These are phyloP conservation scores for Lepus europaeus DNA, from an alignment of 2,113 vertebrate species.

Conservation along the genomic window DNA sequence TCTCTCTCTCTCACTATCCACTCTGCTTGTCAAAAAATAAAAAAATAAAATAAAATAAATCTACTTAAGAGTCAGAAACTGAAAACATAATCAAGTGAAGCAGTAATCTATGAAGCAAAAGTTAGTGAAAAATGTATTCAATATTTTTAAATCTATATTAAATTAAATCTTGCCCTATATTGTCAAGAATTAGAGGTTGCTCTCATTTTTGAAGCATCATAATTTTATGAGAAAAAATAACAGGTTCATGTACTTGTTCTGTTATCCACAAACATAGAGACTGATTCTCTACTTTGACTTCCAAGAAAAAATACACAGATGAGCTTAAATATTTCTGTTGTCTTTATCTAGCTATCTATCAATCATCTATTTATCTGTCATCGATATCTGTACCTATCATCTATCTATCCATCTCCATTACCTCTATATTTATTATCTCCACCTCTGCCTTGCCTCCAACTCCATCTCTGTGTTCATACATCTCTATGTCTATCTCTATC, in stretches of 20 bases:
- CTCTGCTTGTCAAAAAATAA: too few relatives aligned
- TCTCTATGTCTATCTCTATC: neutral
- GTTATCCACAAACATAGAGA: neutral
- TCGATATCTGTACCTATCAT: too few relatives aligned
- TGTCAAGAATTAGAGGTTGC: neutral
- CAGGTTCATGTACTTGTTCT: neutral
- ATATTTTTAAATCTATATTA: neutral
- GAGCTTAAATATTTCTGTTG: neutral
- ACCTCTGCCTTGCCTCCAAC: neutral
- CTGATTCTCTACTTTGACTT: neutral
- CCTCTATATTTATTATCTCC: too few relatives aligned
- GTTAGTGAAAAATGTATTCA: neutral
- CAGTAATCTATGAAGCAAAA: neutral
- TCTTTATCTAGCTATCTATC: too few relatives aligned
- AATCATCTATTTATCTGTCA: too few relatives aligned
- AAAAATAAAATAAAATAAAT: neutral
- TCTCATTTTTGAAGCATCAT: slow-evolving; percentile 10
- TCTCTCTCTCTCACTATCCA: too few relatives aligned
- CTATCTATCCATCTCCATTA: too few relatives aligned
- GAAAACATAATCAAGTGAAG: neutral
- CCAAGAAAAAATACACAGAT: neutral
- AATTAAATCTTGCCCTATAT: neutral
- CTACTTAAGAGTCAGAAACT: neutral
- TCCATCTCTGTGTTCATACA: too few relatives aligned
- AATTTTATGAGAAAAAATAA: neutral